Base-by-base conservation (phyloP, 2,113 vertebrate species). In the Rutilus rutilus region DNA sequence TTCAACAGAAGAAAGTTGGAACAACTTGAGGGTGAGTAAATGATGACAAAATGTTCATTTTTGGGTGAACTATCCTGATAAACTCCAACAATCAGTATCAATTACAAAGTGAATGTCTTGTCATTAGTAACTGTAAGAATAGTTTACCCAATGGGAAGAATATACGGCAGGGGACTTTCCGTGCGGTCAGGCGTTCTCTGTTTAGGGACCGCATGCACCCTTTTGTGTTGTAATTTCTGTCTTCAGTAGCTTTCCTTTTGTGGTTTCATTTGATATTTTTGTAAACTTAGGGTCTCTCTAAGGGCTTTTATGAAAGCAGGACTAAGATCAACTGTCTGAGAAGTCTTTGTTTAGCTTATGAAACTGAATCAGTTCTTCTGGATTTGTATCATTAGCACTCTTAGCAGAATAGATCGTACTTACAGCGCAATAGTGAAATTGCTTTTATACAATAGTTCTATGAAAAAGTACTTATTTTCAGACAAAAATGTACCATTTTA, bases 141-240 rank as follows among this genome's bases (percentile, higher is more conserved):
- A 42, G 8, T 42, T 23, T 21, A 39, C 11, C 1, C 8, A 39
- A 39, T 21, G 33, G 33, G 33, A 39, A 39, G 65, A 69, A 69
- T 69, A 6, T 67, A 15, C 64, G 33, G 17, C 27, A 8, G 4
- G 27, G 64, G 14, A 30, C 64, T 65, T 65, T 30, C 25, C 5
- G 19, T 57, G 19, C 6, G 17, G 19, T 67, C 65, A 30, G 62
- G 15, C 7, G 0, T 9, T 33, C 27, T 21, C 30, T 69, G 30
- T 36, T 69, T 67, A 67, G 27, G 3, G 12, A 33, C 14, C 19
- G 64, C 15, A 6, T 64, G 25, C 6, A 6, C 14, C 6, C 64
- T 33, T 33, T 33, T 64, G 64, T 67, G 64, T 67, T 67, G 59
- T 60, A 60, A 60, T 60, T 60, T 60, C 59, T 62, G 23, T 57